These are phyloP conservation scores for Ichneumoninae sp. DNA, from an alignment of 2,888 invertebrate genomes.

Conservation along the genomic window DNA sequence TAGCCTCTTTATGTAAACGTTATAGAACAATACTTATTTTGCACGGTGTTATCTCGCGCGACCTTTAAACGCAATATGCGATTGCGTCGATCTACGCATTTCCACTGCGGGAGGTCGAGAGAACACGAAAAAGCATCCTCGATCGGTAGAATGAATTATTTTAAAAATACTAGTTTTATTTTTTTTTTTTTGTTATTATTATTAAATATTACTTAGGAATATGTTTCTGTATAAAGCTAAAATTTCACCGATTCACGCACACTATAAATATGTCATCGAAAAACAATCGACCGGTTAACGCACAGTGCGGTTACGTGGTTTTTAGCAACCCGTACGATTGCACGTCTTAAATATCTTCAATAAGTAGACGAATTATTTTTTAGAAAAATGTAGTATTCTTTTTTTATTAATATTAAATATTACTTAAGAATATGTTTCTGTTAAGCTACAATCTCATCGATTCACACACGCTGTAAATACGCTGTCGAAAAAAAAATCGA, in stretches of 20 bases:
- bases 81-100: conserved; percentile 16
- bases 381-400: no score
- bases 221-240: conserved; percentile 6
- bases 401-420: background rate
- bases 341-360: background rate
- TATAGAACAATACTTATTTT: conserved; percentile 36
- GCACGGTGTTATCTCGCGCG: conserved; percentile 34
- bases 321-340: no score
- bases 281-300: conserved; percentile 7
- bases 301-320: conserved; percentile 33
- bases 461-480: conserved; percentile 3
- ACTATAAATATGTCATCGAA: conserved; percentile 11
- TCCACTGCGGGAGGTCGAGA: conserved; percentile 15
- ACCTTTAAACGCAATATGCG: conserved; percentile 26
- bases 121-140: background rate
- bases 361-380: conserved; percentile 36
- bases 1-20: background rate
- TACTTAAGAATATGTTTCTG: background rate
- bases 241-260: background rate
- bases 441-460: background rate
- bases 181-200: background rate
- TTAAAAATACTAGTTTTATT: conserved; percentile 10
- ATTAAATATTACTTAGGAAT: background rate
- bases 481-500: background rate
- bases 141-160: conserved; percentile 33